Percentiles rank a stretch among this genome's conserved stretches.
These are phyloP conservation scores for Idaea biselata DNA, from an alignment of 2,888 invertebrate species.

Conservation along the genomic window DNA sequence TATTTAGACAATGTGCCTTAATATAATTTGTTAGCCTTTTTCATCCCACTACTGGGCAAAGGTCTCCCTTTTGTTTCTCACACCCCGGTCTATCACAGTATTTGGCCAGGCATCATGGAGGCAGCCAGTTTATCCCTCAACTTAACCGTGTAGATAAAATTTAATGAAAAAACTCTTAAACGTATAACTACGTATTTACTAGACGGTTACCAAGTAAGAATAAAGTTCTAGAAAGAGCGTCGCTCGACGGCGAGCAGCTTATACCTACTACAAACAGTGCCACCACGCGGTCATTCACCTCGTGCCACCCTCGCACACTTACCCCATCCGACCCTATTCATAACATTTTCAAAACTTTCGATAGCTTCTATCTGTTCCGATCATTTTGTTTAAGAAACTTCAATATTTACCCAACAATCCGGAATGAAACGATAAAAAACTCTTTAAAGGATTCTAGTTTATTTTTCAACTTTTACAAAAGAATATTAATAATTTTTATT, in stretches of 20 bases:
- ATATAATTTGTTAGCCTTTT: too few species aligned
- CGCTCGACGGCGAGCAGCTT: neutral
- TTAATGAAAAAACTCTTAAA: too few species aligned
- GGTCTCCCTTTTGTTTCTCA: too few species aligned
- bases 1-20: too few species aligned
- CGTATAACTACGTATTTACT: neutral
- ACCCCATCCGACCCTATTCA: slow-evolving; percentile 40
- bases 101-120: too few species aligned
- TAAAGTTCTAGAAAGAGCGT: neutral
- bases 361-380: slow-evolving; percentile 12
- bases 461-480: neutral
- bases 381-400: neutral
- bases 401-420: neutral
- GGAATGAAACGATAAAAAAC: neutral
- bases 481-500: too few species aligned
- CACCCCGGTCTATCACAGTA: too few species aligned
- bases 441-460: neutral
- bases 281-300: slow-evolving; percentile 55
- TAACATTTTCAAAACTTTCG: slow-evolving; percentile 24
- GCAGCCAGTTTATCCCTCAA: too few species aligned
- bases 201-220: neutral
- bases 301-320: slow-evolving; percentile 37
- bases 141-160: too few species aligned
- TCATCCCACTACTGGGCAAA: too few species aligned
- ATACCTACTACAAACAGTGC: slow-evolving; percentile 37